Evolutionary conservation across 2,888 invertebrate genomes (phyloP), one percentile per base, ranked within the genome.

Genomic region (Mesodorylaimus sp.): DNA sequence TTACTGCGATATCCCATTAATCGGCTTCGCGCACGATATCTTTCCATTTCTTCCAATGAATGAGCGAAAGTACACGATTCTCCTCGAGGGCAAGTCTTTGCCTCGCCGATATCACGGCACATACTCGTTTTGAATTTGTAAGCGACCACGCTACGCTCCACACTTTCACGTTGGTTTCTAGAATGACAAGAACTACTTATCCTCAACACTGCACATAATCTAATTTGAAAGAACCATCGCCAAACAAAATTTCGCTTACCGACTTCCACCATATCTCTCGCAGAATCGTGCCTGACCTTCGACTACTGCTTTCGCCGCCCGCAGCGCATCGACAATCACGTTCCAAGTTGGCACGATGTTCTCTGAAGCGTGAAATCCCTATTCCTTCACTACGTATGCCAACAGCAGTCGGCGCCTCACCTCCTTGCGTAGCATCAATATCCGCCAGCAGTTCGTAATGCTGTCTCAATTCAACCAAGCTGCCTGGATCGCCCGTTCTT

Each of bases 21-120:
- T 10, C 44, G 44, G 27, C 44, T 43, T 7, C 44, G 24, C 3
- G 44, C 46, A 19, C 54, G 26, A 44, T 59, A 81, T 78, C 81
- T 81, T 61, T 88, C 87, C 37, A 88, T 71, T 67, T 91, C 91
- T 55, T 86, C 83, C 56, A 83, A 82, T 0, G 83, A 83, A 67
- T 91, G 89, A 3, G 88, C 86, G 70, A 87, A 91, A 1, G 84
- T 86, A 67, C 91, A 91, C 59, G 79, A 79, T 41, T 77, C 77
- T 2, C 86, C 84, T 10, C 88, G 74, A 0, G 88, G 87, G 65
- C 91, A 91, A 54, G 77, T 79, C 0, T 83, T 79, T 16, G 82
- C 75, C 25, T 80, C 73, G 1, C 79, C 77, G 10, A 85, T 74
- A 68, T 89, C 87, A 0, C 88, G 76, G 59, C 88, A 89, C 78